Conservation (phyloP, 2,113 vertebrate species). For the Semnornis frantzii region DNA sequence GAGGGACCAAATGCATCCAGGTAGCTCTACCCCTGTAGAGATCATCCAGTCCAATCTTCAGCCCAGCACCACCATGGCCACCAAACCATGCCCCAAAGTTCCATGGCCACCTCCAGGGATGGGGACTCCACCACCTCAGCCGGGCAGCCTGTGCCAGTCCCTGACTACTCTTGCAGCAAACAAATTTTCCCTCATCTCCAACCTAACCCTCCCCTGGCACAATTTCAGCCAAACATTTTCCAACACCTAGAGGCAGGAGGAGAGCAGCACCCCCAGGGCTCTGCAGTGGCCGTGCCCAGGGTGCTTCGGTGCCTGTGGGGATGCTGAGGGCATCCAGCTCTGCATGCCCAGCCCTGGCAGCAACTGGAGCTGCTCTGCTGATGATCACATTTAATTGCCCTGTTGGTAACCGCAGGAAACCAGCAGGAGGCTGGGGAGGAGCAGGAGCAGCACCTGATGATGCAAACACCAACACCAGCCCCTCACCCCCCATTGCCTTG, state of each 20-base stretch:
- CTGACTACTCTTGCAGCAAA: no score
- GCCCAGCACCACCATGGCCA: no score
- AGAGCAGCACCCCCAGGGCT: background rate
- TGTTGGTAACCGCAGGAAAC: constrained; percentile 69
- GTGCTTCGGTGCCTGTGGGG: background rate
- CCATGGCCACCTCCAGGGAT: no score
- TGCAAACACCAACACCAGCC: background rate
- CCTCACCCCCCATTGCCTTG: background rate
- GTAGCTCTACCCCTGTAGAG: background rate
- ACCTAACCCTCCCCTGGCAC: no score
- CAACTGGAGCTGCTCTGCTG: constrained; percentile 62
- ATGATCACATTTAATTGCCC: constrained; percentile 82
- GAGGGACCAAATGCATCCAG: background rate
- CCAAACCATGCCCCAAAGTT: no score
- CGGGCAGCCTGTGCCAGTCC: no score
- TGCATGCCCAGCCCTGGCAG: background rate
- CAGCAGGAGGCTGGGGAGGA: constrained; percentile 36
- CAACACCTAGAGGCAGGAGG: background rate
- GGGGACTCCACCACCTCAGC: no score
- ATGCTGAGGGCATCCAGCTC: background rate
- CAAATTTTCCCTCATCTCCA: no score
- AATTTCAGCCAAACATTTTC: no score
- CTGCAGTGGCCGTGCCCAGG: fast-evolving
- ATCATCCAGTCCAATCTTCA: no score
- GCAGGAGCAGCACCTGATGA: no score